Conservation (phyloP, 2,797 vertebrate genomes). For the Acanthurus leucopareius region DNA sequence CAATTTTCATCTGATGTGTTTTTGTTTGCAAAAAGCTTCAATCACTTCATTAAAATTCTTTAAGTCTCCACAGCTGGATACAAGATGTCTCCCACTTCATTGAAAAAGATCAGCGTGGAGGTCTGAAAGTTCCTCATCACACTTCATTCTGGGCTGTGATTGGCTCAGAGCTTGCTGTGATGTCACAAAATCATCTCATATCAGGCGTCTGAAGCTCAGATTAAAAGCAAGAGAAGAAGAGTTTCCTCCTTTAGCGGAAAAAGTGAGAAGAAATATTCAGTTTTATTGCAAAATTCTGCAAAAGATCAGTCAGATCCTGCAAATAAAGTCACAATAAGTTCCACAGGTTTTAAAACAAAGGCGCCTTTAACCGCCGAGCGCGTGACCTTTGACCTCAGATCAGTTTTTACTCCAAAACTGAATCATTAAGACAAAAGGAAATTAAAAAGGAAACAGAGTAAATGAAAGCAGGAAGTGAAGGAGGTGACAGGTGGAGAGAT, state of each 20-base stretch:
- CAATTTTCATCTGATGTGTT: too few relatives aligned
- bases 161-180: background rate
- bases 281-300: too few relatives aligned
- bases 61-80: background rate
- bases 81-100: slow-evolving; percentile 7
- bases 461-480: background rate
- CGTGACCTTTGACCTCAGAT: background rate
- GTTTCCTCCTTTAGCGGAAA: background rate
- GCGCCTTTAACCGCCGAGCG: background rate
- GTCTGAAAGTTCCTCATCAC: background rate
- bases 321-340: too few relatives aligned
- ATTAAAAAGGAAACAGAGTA: background rate
- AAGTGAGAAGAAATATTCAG: too few relatives aligned
- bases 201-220: too few relatives aligned
- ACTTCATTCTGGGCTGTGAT: background rate
- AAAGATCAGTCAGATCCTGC: too few relatives aligned
- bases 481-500: slow-evolving; percentile 30
- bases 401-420: background rate
- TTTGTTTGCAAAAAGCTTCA: background rate
- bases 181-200: too few relatives aligned
- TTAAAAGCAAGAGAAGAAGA: slow-evolving; percentile 2
- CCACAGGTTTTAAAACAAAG: too few relatives aligned
- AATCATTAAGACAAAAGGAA: background rate
- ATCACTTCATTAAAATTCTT: background rate
- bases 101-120: background rate